Evolutionary conservation across 2,113 vertebrate species (phyloP).

Genomic region (Sceloporus undulatus): DNA sequence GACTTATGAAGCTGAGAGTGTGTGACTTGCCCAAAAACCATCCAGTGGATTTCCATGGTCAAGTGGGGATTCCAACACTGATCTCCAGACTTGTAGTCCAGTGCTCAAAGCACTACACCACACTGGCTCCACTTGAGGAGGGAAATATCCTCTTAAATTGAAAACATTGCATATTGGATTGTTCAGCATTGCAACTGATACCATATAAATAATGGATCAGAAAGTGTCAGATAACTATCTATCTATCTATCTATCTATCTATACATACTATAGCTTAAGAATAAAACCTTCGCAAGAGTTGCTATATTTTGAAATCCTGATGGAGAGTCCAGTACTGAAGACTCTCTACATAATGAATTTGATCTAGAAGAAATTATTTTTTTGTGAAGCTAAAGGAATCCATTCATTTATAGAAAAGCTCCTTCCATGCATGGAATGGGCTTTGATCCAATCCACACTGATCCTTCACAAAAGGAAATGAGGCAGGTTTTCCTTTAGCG

Average conservation of each 20-base stretch:
- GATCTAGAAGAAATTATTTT: not conserved
- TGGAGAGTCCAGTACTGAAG: not conserved
- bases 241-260: not conserved
- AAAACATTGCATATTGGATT: not conserved
- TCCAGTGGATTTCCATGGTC: no score
- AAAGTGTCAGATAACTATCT: not conserved
- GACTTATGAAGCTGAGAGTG: no score
- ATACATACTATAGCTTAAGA: not conserved
- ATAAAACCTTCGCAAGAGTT: not conserved
- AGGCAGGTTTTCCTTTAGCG: not conserved
- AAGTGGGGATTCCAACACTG: no score
- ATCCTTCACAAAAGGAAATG: not conserved
- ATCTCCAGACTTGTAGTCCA: no score
- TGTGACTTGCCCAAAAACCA: no score
- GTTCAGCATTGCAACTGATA: not conserved
- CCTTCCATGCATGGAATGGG: not conserved
- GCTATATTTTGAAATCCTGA: not conserved
- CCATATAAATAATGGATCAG: not conserved
- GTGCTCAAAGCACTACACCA: no score
- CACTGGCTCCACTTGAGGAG: no score
- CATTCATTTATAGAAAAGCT: not conserved
- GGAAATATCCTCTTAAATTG: constrained; percentile 15
- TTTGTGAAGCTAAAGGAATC: not conserved
- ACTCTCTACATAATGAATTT: not conserved
- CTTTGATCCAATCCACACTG: not conserved